phyloP scores from a whole-genome alignment of 2,888 invertebrate genomes.

The Plagodis dolabraria region DNA sequence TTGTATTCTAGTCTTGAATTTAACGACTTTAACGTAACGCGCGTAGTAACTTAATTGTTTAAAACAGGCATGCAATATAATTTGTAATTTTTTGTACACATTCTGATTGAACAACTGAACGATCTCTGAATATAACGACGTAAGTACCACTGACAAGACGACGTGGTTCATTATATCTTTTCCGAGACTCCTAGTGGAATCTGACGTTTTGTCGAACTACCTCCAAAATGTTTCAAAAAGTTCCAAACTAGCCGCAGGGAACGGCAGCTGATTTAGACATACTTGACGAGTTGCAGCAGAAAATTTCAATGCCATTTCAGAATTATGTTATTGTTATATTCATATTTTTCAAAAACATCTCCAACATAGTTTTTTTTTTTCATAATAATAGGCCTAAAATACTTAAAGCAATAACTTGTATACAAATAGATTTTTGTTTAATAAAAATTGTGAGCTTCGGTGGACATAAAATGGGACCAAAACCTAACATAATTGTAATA shows the following conservation, averaged over 20 bases:
- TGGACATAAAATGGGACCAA: constrained; percentile 74
- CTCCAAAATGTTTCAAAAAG: constrained; percentile 2
- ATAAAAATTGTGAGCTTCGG: constrained; percentile 51
- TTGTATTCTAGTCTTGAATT: constrained; percentile 70
- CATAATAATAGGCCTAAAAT: constrained; percentile 1
- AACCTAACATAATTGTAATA: constrained; percentile 52
- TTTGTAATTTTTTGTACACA: constrained; percentile 73
- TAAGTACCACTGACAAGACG: constrained; percentile 1
- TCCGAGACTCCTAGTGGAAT: background rate
- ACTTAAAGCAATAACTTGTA: constrained; percentile 14
- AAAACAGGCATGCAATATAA: constrained; percentile 51
- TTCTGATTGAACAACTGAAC: constrained; percentile 70
- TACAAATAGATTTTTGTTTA: constrained; percentile 18
- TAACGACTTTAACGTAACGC: constrained; percentile 52
- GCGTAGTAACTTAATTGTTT: constrained; percentile 48
- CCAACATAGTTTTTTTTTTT: background rate
- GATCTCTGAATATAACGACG: constrained; percentile 16
- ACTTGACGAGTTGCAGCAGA: constrained; percentile 24
- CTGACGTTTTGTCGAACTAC: constrained; percentile 1
- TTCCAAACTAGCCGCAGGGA: constrained; percentile 30
- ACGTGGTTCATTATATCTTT: too few relatives aligned
- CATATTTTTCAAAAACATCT: background rate
- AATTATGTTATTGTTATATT: too few relatives aligned
- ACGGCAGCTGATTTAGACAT: constrained; percentile 69
- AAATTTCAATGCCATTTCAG: background rate